Percentiles rank a stretch among this genome's conserved stretches.
Evolutionary conservation across 1,140 invertebrate genomes (phyloP).

Genomic region (Drosophila bocqueti): DNA sequence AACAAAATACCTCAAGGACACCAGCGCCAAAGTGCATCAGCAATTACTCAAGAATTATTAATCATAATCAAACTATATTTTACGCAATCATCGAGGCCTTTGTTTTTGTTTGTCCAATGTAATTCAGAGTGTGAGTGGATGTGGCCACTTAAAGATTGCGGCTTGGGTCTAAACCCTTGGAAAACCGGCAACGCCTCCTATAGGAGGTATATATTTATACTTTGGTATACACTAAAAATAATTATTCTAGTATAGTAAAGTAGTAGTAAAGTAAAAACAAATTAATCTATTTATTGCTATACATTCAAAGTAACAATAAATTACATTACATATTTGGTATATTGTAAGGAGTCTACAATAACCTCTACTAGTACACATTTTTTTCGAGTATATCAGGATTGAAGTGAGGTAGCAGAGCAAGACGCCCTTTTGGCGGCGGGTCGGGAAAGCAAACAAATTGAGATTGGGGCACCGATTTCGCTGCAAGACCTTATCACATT

Average conservation of each 20-base stretch:
- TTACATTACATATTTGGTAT: not conserved
- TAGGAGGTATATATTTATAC: not conserved
- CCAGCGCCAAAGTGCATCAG: constrained; percentile 33
- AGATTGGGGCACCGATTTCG: constrained; percentile 58
- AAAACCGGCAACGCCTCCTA: not conserved
- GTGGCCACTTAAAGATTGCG: constrained; percentile 27
- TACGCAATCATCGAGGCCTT: constrained; percentile 17
- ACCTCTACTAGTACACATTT: not conserved
- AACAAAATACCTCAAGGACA: constrained; percentile 29
- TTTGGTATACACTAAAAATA: not conserved
- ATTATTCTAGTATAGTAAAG: not conserved
- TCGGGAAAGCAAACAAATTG: constrained; percentile 62
- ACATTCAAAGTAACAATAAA: not conserved
- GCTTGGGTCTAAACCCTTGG: constrained; percentile 1
- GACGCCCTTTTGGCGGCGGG: constrained; percentile 41
- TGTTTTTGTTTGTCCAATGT: constrained; percentile 13
- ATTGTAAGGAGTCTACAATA: not conserved
- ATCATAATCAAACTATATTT: constrained; percentile 22
- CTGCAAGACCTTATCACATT: constrained; percentile 55
- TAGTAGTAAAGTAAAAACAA: not conserved
- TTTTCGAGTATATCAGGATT: constrained; percentile 17
- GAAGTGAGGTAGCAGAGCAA: constrained; percentile 28
- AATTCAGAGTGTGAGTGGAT: constrained; percentile 7
- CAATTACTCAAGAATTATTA: constrained; percentile 42
- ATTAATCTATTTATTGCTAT: too few relatives aligned